Conservation (phyloP, 2,888 invertebrate genomes). For the Fragum fragum region DNA sequence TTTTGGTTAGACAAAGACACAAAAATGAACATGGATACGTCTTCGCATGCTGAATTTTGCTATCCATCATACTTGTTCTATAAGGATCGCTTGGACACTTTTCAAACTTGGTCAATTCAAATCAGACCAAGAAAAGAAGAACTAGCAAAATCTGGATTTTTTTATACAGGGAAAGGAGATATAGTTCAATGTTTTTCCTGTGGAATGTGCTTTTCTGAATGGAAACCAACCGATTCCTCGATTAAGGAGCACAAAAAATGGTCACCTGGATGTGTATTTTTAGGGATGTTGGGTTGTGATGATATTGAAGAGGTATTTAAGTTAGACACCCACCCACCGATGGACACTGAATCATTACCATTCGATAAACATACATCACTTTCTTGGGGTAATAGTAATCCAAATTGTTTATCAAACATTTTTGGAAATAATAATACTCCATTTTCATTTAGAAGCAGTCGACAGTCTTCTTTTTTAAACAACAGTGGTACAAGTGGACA, state of each 20-base stretch:
- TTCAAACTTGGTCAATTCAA: slow-evolving; percentile 40
- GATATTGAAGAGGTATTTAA: not conserved
- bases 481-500: too few relatives aligned
- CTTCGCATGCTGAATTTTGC: not conserved
- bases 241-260: not conserved
- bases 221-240: slow-evolving; percentile 1
- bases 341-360: not conserved
- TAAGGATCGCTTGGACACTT: not conserved
- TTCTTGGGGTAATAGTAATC: too few relatives aligned
- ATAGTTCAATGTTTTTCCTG: slow-evolving; percentile 8
- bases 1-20: not conserved
- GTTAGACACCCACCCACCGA: not conserved
- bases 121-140: slow-evolving; percentile 38
- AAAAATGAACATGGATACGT: not conserved
- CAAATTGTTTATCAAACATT: not conserved
- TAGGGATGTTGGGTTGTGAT: slow-evolving; percentile 30
- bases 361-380: not conserved
- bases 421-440: not conserved
- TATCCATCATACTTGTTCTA: not conserved
- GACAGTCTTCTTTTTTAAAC: too few relatives aligned
- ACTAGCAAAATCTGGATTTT: not conserved
- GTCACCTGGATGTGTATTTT: slow-evolving; percentile 38
- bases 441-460: not conserved
- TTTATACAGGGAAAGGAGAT: slow-evolving; percentile 12
- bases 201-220: not conserved